Evolutionary conservation across 2,113 vertebrate genomes (phyloP), one percentile per base, ranked within the genome.

Genomic region (Plectropomus leopardus): DNA sequence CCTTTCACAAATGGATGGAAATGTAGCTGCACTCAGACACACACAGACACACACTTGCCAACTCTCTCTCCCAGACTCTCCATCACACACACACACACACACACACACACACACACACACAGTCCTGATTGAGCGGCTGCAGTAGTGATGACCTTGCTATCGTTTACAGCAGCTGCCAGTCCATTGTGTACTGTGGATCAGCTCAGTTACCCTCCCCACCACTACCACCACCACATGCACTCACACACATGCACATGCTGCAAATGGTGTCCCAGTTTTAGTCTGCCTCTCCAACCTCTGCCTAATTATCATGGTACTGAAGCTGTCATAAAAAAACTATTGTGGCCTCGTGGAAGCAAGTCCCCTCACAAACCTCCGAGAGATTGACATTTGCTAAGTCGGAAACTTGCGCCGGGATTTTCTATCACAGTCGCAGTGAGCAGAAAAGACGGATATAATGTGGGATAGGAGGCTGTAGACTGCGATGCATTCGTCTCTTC

Each of bases 101-200:
- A 23, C 55, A 47, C 57, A 32, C 76, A 24, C 57, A 13, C 73
- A 14, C 72, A 28, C 60, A 47, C 75, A 16, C 73, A 48, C 30
- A 0, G 55, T 54, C 45, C 70, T 47, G 79, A 84, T 78, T 15
- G 16, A 83, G 71, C 54, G 36, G 65, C 74, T 51, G 76, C 86
- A 67, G 76, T 32, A 16, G 72, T 45, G 80, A 85, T 90, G 88
- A 84, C 88, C 88, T 88, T 75, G 82, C 89, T 91, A 90, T 90
- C 85, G 19, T 87, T 88, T 79, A 79, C 77, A 83, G 84, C 91
- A 93, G 87, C 91, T 87, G 88, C 71, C 66, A 45, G 68, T 69
- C 70, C 69, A 84, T 89, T 91, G 88, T 91, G 87, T 60, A 28
- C 76, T 11, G 65, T 50, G 59, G 80, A 84, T 88, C 78, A 83